A percentile compares a stretch with the other conserved stretches of the same genome.
These are phyloP conservation scores for Apoda limacodes DNA, from an alignment of 2,888 invertebrate species.

Conservation along the genomic window DNA sequence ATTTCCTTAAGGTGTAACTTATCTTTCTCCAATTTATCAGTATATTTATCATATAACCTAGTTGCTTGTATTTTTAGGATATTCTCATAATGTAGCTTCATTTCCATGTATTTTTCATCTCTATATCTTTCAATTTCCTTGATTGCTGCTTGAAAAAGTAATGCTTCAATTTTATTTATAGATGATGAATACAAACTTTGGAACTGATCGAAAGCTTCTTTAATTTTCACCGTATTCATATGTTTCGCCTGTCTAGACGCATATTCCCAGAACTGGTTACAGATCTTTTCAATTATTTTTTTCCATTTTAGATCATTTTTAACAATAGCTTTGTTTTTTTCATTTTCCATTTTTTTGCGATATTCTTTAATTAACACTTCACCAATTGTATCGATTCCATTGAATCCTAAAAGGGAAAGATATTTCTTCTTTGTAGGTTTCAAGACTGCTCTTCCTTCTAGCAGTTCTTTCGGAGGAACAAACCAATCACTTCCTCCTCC, in stretches of 20 bases:
- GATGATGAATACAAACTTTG: constrained; percentile 33
- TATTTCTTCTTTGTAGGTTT: constrained; percentile 38
- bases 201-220: constrained; percentile 37
- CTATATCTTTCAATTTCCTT: constrained; percentile 33
- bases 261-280: constrained; percentile 28
- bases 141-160: constrained; percentile 36
- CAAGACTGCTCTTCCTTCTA: constrained; percentile 37
- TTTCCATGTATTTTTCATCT: constrained; percentile 29
- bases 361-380: constrained; percentile 29
- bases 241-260: constrained; percentile 24
- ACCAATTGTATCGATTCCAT: constrained; percentile 36
- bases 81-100: constrained; percentile 32
- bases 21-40: constrained; percentile 30
- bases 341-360: constrained; percentile 27
- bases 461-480: constrained; percentile 40
- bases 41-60: constrained; percentile 35
- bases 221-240: constrained; percentile 34
- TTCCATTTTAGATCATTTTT: constrained; percentile 41
- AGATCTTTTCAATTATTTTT: constrained; percentile 23
- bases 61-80: constrained; percentile 40
- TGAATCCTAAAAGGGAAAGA: constrained; percentile 34
- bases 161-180: constrained; percentile 35
- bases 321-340: constrained; percentile 27
- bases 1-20: constrained; percentile 31
- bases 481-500: constrained; percentile 54